Conservation (phyloP, 2,113 vertebrate genomes). For the Vulpes ferrilata region DNA sequence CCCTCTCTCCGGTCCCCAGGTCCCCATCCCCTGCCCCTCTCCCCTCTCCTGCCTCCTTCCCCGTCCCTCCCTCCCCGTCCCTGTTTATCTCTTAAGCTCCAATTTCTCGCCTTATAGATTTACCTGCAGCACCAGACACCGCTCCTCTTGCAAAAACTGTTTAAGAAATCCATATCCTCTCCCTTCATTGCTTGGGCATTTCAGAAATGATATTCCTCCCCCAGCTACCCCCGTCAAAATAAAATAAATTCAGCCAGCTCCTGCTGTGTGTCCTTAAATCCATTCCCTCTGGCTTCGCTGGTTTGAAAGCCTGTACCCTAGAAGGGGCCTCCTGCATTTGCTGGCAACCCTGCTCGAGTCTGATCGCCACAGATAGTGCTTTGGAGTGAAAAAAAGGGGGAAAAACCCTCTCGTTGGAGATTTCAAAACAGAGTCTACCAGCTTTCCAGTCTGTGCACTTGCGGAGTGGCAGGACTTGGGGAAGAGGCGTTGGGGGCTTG, state of each 20-base stretch:
- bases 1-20: neutral
- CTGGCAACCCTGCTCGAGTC: conserved; percentile 91
- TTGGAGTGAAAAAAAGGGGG: conserved; percentile 88
- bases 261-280: conserved; percentile 93
- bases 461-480: conserved; percentile 56
- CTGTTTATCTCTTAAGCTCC: conserved; percentile 67
- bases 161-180: conserved; percentile 67
- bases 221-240: conserved; percentile 75
- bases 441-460: conserved; percentile 53
- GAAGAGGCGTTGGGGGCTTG: conserved; percentile 61
- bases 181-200: conserved; percentile 76
- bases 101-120: conserved; percentile 79
- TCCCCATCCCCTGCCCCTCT: neutral
- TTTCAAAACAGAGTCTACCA: conserved; percentile 79
- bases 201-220: conserved; percentile 70
- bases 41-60: neutral
- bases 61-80: conserved; percentile 21
- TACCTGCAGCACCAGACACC: conserved; percentile 76
- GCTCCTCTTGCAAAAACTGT: conserved; percentile 57
- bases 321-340: conserved; percentile 95
- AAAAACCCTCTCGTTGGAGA: conserved; percentile 81
- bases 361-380: conserved; percentile 94
- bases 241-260: conserved; percentile 85
- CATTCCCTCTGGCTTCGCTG: conserved; percentile 92
- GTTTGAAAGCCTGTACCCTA: conserved; percentile 93